Percentiles rank a stretch among this genome's conserved stretches.
Conservation (phyloP, 2,113 vertebrate genomes). For the Irena cyanogastra region DNA sequence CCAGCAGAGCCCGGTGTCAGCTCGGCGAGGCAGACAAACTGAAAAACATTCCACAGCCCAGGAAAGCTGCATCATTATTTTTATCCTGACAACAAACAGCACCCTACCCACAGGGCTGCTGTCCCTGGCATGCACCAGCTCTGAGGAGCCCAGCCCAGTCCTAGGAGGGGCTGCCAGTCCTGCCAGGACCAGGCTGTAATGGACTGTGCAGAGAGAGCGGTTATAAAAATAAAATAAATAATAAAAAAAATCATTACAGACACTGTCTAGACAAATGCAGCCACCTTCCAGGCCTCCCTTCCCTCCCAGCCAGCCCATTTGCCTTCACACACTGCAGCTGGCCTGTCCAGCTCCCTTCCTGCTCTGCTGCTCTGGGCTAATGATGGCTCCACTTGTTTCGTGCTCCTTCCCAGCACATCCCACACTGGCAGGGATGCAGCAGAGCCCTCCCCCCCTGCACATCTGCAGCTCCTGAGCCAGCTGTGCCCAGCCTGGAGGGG, state of each 20-base stretch:
- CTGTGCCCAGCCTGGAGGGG: neutral
- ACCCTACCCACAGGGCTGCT: neutral
- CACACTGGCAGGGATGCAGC: accelerated
- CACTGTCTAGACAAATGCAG: neutral
- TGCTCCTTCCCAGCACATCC: neutral
- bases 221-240: neutral
- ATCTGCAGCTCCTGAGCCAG: neutral
- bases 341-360: neutral
- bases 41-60: neutral
- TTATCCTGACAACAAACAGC: neutral
- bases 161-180: neutral
- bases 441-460: neutral
- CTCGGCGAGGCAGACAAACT: neutral
- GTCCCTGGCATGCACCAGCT: neutral
- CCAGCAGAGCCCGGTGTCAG: neutral
- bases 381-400: neutral
- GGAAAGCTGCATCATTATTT: neutral
- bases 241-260: neutral
- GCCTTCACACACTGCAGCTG: neutral
- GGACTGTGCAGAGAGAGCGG: neutral
- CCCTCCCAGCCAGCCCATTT: neutral
- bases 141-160: neutral
- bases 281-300: neutral
- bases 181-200: neutral
- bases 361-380: neutral